These are phyloP conservation scores for Pocillopora verrucosa DNA, from an alignment of 64 coral and sea anemone genomes.

Conservation along the genomic window DNA sequence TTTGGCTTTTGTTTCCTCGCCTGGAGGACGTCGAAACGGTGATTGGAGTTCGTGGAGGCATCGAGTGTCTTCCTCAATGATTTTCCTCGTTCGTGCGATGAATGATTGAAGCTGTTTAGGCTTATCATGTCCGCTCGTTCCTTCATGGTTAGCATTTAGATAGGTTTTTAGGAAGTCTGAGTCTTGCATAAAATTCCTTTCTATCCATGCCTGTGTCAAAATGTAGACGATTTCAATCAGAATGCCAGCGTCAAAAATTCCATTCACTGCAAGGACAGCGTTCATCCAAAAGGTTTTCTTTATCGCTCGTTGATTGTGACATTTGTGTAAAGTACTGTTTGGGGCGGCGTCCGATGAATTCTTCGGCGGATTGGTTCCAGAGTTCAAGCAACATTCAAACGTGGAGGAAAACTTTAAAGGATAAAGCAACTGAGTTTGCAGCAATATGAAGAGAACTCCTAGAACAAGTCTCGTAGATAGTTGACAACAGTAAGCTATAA, in stretches of 20 bases:
- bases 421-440: constrained; percentile 10
- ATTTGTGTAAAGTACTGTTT: not conserved
- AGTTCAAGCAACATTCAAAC: not conserved
- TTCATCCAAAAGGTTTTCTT: constrained; percentile 3
- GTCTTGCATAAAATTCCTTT: not conserved
- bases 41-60: not conserved
- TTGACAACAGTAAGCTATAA: constrained; percentile 1
- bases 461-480: not conserved
- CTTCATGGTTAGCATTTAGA: not conserved
- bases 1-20: not conserved
- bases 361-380: not conserved
- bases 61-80: not conserved
- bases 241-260: not conserved
- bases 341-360: not conserved
- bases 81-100: not conserved
- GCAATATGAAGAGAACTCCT: not conserved
- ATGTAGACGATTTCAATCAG: not conserved
- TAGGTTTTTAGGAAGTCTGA: not conserved
- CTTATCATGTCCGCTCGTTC: too few relatives aligned
- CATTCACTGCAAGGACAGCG: not conserved
- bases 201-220: not conserved
- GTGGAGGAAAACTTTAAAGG: not conserved
- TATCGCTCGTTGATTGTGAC: not conserved
- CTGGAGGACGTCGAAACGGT: not conserved
- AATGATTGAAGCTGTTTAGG: too few relatives aligned